Conservation (phyloP, 2,113 vertebrate species). For the Odontophorus gujanensis region DNA sequence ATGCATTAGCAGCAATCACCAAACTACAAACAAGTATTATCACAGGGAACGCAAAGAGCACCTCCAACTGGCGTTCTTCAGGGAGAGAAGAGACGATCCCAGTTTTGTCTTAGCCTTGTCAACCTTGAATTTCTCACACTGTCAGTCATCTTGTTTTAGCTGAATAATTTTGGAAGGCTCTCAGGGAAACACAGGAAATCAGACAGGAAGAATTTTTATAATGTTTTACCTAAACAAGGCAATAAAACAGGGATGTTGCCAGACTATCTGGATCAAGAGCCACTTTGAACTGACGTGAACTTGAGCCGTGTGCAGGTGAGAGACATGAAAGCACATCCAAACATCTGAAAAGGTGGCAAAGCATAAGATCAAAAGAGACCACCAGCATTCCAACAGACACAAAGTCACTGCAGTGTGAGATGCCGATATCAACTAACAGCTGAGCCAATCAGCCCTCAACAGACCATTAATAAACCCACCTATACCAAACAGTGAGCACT, state of each 20-base stretch:
- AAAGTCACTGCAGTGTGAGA: not conserved
- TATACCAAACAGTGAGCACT: not conserved
- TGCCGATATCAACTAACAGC: not conserved
- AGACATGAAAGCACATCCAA: not conserved
- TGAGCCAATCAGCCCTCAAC: not conserved
- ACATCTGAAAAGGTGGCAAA: not conserved
- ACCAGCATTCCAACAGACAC: not conserved
- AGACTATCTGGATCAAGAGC: slow-evolving; percentile 17
- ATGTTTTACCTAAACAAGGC: slow-evolving; percentile 68
- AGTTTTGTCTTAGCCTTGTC: slow-evolving; percentile 51
- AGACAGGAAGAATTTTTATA: slow-evolving; percentile 52
- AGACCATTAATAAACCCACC: not conserved
- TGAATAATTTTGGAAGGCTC: slow-evolving; percentile 67
- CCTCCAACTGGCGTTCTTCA: slow-evolving; percentile 1
- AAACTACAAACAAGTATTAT: not conserved
- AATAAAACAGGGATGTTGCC: slow-evolving; percentile 29
- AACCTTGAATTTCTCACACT: slow-evolving; percentile 62
- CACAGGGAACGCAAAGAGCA: not conserved
- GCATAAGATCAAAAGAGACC: not conserved
- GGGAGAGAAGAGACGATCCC: not conserved
- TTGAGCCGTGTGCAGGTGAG: not conserved
- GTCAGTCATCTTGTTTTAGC: slow-evolving; percentile 67
- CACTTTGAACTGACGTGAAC: slow-evolving; percentile 40
- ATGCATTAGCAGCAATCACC: fast-evolving
- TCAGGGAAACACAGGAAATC: slow-evolving; percentile 58